Base-by-base conservation (phyloP, 2,888 invertebrate species). In the Formica aserva region DNA sequence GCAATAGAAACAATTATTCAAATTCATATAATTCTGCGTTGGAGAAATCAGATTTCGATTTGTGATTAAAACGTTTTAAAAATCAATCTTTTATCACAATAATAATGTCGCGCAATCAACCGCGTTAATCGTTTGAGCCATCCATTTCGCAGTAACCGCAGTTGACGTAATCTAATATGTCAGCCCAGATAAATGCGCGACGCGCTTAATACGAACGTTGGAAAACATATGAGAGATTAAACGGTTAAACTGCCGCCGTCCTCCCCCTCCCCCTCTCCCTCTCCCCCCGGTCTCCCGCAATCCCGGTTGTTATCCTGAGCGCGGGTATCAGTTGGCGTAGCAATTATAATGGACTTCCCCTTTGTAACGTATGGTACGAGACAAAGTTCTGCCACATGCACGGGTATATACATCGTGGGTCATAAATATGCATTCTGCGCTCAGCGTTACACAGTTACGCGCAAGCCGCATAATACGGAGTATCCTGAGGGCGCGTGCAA, bases 341-440 rank as follows among this genome's bases (percentile, higher is more conserved):
- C 82, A 83, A 83, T 83, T 83, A 83, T 78, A 78, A 83, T 69
- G 78, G 80, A 83, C 78, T 83, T 83, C 80, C 82, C 67, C 67
- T 81, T 81, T 66, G 82, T 62, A 62, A 83, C 67, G 82, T 62
- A 66, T 57, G 67, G 67, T 38, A 67, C 82, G 78, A 67, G 77
- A 66, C 82, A 77, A 82, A 84, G 67, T 81, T 81, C 76, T 81
- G 76, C 81, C 74, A 62, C 65, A 72, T 74, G 71, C 81, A 65
- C 57, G 66, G 22, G 13, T 29, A 67, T 48, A 82, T 57, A 82
- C 85, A 83, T 78, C 77, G 74, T 52, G 26, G 67, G 45, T 83
- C 78, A 85, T 85, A 85, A 85, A 85, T 85, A 85, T 85, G 84
- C 85, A 85, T 85, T 32, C 78, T 78, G 62, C 62, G 83, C 57